Conservation (phyloP, 2,113 vertebrate genomes). For the Callospermophilus lateralis region DNA sequence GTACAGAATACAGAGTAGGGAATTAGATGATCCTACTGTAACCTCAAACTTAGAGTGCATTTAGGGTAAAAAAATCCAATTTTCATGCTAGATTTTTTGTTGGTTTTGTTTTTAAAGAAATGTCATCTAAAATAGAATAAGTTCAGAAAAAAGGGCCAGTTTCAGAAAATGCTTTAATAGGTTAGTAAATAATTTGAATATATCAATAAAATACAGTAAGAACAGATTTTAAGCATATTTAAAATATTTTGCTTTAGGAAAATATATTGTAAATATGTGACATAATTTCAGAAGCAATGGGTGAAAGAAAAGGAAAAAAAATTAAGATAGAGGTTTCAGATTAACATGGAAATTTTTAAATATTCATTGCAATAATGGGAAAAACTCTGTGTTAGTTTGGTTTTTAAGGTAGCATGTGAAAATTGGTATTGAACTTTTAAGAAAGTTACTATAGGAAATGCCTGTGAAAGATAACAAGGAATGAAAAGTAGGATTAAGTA, state of each 20-base stretch:
- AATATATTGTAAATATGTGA: not conserved
- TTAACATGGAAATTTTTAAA: not conserved
- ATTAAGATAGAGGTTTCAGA: not conserved
- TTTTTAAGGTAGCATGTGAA: not conserved
- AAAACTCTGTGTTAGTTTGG: not conserved
- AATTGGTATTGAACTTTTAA: not conserved
- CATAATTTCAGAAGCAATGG: not conserved
- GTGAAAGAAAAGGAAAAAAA: not conserved
- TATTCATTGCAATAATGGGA: not conserved
- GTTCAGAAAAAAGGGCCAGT: not conserved
- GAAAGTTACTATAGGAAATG: not conserved
- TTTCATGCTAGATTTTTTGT: not conserved
- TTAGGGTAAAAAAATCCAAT: conserved; percentile 22
- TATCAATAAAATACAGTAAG: not conserved
- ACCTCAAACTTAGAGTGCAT: not conserved
- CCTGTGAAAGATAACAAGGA: not conserved
- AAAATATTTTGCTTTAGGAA: not conserved
- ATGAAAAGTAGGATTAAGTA: not conserved
- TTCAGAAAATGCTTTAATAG: not conserved
- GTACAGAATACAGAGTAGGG: not conserved
- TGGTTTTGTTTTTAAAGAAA: not conserved
- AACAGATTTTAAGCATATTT: not conserved
- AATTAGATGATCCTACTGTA: not conserved
- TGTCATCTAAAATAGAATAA: not conserved
- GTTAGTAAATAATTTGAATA: not conserved